These are phyloP conservation scores for Tetranychus truncatus DNA, from an alignment of 2,888 invertebrate genomes.

Conservation along the genomic window DNA sequence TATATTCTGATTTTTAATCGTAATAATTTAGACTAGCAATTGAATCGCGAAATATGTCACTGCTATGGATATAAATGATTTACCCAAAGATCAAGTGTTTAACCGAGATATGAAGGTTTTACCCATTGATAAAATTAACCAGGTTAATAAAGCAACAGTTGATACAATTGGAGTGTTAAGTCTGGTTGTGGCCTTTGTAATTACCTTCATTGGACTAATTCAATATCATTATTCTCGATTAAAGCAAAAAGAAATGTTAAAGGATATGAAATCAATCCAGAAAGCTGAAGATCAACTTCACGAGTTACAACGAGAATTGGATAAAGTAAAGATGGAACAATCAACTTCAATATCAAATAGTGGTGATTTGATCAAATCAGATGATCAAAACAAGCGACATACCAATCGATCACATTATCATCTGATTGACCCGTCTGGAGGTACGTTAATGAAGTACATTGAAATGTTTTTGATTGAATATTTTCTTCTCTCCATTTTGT, in stretches of 20 bases:
- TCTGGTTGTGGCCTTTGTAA: conserved; percentile 61
- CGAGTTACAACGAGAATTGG: conserved; percentile 55
- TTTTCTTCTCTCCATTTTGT: too few relatives aligned
- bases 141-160: conserved; percentile 77
- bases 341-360: conserved; percentile 38
- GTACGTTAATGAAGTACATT: too few relatives aligned
- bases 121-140: not conserved
- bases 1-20: not conserved
- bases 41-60: not conserved
- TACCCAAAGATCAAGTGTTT: not conserved
- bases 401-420: not conserved
- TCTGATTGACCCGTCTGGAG: too few relatives aligned
- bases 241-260: conserved; percentile 74
- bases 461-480: too few relatives aligned
- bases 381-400: not conserved
- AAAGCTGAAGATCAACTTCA: conserved; percentile 70
- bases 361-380: not conserved
- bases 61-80: not conserved
- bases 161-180: conserved; percentile 69
- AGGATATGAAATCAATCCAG: conserved; percentile 76
- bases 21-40: not conserved
- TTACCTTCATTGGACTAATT: conserved; percentile 74
- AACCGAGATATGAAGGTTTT: not conserved
- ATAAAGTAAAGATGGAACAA: conserved; percentile 62
- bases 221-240: conserved; percentile 70